Percentiles rank a stretch among this genome's conserved stretches.
These are phyloP conservation scores for Abramis brama DNA, from an alignment of 2,113 vertebrate species.

Conservation along the genomic window DNA sequence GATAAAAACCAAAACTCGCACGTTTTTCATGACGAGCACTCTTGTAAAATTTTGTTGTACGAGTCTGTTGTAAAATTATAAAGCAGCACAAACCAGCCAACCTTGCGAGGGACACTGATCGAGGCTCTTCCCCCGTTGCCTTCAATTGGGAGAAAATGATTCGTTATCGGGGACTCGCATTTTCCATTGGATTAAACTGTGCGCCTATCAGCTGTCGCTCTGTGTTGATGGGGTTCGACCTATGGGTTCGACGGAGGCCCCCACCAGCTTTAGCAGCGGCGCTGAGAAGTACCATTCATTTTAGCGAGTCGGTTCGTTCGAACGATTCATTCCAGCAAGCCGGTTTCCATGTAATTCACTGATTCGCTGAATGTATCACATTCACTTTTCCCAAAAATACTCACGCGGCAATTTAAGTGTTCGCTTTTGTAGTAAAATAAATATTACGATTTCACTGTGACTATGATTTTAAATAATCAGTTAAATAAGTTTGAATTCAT, in stretches of 20 bases:
- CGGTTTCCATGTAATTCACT: background rate
- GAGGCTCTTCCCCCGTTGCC: background rate
- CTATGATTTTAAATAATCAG: no score
- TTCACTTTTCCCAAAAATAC: background rate
- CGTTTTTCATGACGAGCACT: background rate
- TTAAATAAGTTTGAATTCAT: no score
- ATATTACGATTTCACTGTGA: no score
- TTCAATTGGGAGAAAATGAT: background rate
- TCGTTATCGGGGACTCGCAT: background rate
- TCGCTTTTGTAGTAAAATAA: no score
- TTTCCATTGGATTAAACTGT: slow-evolving; percentile 39
- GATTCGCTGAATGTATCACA: background rate
- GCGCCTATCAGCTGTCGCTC: slow-evolving; percentile 25
- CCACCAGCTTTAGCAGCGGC: background rate
- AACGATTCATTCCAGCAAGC: background rate
- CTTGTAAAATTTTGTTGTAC: no score
- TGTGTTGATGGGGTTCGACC: background rate
- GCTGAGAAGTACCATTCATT: background rate
- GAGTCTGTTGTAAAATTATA: background rate
- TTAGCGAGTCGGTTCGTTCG: background rate
- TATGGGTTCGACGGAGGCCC: slow-evolving; percentile 22
- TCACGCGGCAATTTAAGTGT: no score
- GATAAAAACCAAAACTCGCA: background rate
- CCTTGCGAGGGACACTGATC: background rate
- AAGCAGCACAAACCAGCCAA: background rate